Percentiles rank a stretch among this genome's conserved stretches.
phyloP scores from a whole-genome alignment of 2,113 vertebrate genomes.

The Aphelocoma coerulescens region DNA sequence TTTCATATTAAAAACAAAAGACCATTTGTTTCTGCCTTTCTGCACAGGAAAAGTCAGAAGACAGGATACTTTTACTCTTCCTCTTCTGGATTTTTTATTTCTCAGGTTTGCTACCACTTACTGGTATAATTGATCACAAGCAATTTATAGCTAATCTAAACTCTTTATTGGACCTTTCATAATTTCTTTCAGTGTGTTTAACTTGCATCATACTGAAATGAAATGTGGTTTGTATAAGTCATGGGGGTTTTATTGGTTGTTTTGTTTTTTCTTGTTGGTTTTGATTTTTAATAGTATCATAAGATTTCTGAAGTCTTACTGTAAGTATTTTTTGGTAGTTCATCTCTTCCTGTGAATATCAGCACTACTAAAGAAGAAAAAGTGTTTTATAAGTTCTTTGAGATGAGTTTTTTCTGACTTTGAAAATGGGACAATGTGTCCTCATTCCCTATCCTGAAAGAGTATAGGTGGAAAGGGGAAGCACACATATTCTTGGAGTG shows the following conservation, averaged over 20 bases:
- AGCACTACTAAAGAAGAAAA: background rate
- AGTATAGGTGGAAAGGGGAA: background rate
- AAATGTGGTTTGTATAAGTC: background rate
- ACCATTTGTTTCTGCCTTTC: background rate
- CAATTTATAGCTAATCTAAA: background rate
- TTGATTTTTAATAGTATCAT: background rate
- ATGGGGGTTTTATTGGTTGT: accelerated
- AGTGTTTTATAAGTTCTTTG: background rate
- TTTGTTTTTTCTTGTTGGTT: background rate
- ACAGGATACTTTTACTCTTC: background rate
- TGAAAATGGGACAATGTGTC: background rate
- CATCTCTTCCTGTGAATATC: background rate
- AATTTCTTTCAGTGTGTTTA: background rate
- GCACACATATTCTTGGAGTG: background rate
- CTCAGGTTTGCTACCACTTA: background rate
- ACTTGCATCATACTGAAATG: background rate
- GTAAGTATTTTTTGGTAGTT: background rate
- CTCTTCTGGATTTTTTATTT: background rate
- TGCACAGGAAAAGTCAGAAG: background rate
- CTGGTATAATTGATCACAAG: background rate
- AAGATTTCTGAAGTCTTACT: background rate
- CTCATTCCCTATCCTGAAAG: background rate
- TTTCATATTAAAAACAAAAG: background rate
- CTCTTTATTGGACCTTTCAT: background rate
- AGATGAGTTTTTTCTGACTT: background rate